These are phyloP conservation scores for Ceyx melanurus DNA, from an alignment of 2,113 vertebrate species.

Conservation along the genomic window DNA sequence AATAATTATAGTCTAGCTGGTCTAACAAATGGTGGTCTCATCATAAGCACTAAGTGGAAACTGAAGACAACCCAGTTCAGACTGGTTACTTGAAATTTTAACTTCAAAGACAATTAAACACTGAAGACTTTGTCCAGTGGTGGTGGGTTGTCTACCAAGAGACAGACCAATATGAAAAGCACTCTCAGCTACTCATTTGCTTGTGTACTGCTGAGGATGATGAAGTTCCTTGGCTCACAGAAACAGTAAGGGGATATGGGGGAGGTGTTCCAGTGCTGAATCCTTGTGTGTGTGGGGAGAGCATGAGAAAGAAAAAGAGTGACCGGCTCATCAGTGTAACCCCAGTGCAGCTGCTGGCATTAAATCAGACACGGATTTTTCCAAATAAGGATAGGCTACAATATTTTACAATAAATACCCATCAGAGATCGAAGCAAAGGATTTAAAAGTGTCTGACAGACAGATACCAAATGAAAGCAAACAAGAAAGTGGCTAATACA, in stretches of 20 bases:
- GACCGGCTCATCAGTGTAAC: background rate
- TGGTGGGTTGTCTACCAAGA: background rate
- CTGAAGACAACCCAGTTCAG: background rate
- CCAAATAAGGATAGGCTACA: background rate
- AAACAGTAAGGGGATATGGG: rapidly evolving
- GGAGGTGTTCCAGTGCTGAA: rapidly evolving
- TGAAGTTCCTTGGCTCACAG: background rate
- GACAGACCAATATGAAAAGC: background rate
- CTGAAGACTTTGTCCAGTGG: background rate
- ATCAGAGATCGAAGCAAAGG: background rate
- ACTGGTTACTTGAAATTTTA: background rate
- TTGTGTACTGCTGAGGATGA: background rate
- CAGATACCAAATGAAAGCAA: background rate
- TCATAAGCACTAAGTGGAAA: background rate
- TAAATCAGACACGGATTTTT: background rate
- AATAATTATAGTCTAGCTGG: rapidly evolving
- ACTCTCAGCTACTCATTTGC: background rate
- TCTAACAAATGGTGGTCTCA: background rate
- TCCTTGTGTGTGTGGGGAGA: background rate
- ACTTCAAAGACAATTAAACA: background rate
- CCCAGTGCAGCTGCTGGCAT: rapidly evolving
- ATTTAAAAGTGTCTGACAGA: background rate
- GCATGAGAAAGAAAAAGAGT: background rate
- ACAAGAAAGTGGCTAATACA: background rate
- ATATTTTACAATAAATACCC: background rate